These are phyloP conservation scores for Chiloscyllium plagiosum DNA, from an alignment of 2,113 vertebrate species.

Conservation along the genomic window DNA sequence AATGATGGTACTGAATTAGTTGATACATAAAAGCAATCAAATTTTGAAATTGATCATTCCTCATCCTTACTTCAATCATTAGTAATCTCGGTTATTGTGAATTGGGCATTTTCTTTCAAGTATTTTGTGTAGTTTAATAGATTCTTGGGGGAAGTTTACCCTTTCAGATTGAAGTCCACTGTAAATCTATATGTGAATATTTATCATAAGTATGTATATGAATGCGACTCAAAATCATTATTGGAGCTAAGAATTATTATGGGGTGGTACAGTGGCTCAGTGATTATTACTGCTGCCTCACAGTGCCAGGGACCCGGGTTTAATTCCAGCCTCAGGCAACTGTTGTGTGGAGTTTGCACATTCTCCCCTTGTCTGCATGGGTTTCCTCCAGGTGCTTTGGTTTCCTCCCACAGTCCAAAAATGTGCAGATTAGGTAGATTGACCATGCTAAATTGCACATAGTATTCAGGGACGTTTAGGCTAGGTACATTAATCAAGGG, in stretches of 20 bases:
- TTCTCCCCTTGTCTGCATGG: too few relatives aligned
- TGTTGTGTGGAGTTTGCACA: too few relatives aligned
- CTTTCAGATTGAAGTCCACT: neutral
- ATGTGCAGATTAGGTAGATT: too few relatives aligned
- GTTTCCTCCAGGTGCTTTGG: too few relatives aligned
- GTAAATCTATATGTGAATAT: neutral
- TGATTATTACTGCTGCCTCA: too few relatives aligned
- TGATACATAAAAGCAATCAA: constrained; percentile 10
- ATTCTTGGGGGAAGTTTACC: neutral
- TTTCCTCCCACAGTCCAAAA: too few relatives aligned
- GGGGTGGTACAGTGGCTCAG: too few relatives aligned
- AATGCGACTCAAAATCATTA: neutral
- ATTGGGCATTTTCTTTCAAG: neutral
- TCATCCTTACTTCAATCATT: neutral
- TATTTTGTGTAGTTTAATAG: neutral
- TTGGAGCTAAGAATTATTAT: neutral
- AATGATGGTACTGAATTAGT: neutral
- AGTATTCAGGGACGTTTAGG: too few relatives aligned
- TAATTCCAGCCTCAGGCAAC: too few relatives aligned
- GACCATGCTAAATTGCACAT: too few relatives aligned
- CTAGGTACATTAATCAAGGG: too few relatives aligned
- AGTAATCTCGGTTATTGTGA: neutral
- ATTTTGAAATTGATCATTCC: neutral
- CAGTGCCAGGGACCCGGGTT: too few relatives aligned
- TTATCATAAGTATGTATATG: neutral